Base-by-base conservation (phyloP, 1,140 invertebrate genomes). In the Mactra quadrangularis region DNA sequence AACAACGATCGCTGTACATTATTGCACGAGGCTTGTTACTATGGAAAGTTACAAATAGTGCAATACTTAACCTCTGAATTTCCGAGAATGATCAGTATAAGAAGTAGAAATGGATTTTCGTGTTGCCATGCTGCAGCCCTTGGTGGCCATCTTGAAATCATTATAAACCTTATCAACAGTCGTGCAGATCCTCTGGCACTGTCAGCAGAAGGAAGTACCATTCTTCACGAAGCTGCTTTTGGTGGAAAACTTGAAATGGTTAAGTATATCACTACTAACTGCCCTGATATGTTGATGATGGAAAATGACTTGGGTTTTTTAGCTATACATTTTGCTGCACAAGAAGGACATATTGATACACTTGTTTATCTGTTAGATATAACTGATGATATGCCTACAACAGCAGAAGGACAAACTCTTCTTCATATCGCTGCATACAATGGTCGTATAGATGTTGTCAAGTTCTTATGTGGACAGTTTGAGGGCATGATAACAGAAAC, bases 361-460 rank as follows among this genome's bases (percentile, higher is more conserved):
- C 22, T 79, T 3, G 19, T 35, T 1, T 33, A 70, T 13, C 22
- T 79, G 0, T 19, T 79, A 11, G 27, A 25, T 22, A 33, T 55
- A 38, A 66, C 15, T n/a, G 38, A 52, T 47, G 15, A 55, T 19
- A 25, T 31, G 17, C 60, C 64, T 1, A 27, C 13, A 3, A 79
- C 76, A 3, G 22, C 35, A 3, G 76, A 79, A 45, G 41, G 41
- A 13, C 76, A 79, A 50, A 79, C 76, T 19, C 31, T 53, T 17
- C 52, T 79, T n/a, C 76, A 79, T 25, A 79, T 79, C 17, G 76
- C 76, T 17, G 45, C 76, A 22, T 79, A 68, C 35, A 79, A 79
- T 59, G 76, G 76, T 31, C 41, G 59, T 27, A 22, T 55, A 64
- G 22, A 55, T n/a, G 41, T 79, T 3, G 64, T 79, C 25, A 53